Base-by-base conservation (phyloP, 2,888 invertebrate species). In the Zygaena filipendulae region DNA sequence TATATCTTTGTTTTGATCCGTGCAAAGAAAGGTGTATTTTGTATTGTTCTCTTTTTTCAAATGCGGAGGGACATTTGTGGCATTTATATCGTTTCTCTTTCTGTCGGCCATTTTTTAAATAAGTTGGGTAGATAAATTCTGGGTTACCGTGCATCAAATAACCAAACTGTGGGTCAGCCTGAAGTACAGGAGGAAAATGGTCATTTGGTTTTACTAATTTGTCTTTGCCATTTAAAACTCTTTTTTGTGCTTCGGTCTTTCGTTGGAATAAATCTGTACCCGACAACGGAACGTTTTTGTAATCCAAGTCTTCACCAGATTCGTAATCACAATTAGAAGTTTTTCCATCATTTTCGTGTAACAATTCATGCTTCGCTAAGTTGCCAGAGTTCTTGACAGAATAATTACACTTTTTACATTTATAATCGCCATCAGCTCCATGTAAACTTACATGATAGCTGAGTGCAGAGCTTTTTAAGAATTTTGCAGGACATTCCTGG, bases 51-150 rank as follows among this genome's bases (percentile, higher is more conserved):
- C 89, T 80, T 64, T 93, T 92, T 49, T 92, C 91, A 62, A 93
- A 93, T 1, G 92, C 91, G 23, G 92, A 92, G 0, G 94, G 93
- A 54, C 93, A 93, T 64, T 91, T 91, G 47, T 87, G 86, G 58
- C 92, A 92, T 61, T 91, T 90, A 63, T 90, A 91, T 3, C 89
- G 82, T 53, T 90, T 90, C 52, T 89, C 88, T 54, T 88, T 89
- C 48, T 87, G 72, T 3, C 86, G 81, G 1, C 90, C 90, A 50
- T 90, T 90, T 58, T 88, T 87, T 32, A 89, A 52, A 40, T 86
- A 87, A 1, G 87, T 87, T 1, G 89, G 90, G 51, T 90, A 90
- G 28, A 87, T 84, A 47, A 90, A 90, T 41, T 88, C 86, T 1
- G 90, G 90, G 62, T 88, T 90, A 3, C 90, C 90, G 37, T 87